Evolutionary conservation across 2,113 vertebrate species (phyloP), one percentile per base, ranked within the genome.

Genomic region (Myodes glareolus): DNA sequence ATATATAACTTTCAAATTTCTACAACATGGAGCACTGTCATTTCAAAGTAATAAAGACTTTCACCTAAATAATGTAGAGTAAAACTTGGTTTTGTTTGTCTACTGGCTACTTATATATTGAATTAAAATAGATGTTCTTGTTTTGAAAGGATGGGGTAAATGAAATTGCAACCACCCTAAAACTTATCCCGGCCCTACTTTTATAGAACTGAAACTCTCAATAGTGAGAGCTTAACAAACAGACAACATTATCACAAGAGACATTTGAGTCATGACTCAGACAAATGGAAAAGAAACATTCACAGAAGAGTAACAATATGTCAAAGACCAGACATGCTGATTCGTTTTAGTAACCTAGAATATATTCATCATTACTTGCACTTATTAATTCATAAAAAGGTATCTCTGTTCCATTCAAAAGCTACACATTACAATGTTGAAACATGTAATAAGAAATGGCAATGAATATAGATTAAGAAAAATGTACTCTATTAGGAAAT

Each of bases 1-100:
- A 61, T 4, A 27, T 8, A 1, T 33, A 81, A 87, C 21, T n/a
- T 55, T 68, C 36, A 88, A 85, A 92, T 0, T 55, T 67, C 73
- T 3, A 31, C 27, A 23, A 67, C 21, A 31, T 12, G 25, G 8
- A 61, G 21, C 50, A 14, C 19, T 77, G 47, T 36, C 39, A 58
- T 91, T 91, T 93, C 70, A 81, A n/a, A 91, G 17, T 73, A n/a
- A 23, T 47, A 75, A 91, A 92, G 19, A 52, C 2, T 94, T 88
- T 6, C 8, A 33, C 9, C 16, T 73, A 13, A 88, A 3, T 55
- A 88, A 78, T 70, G n/a, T 3, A 87, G 81, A 68, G 36, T 50
- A 87, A 76, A 90, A 77, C 27, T 65, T 86, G 6, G 11, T 82
- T 93, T 89, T 39, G 58, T 81, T 80, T 81, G 5, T 80, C 29